Percentiles rank a stretch among this genome's conserved stretches.
These are phyloP conservation scores for Kryptolebias ocellatus DNA, from an alignment of 2,797 vertebrate genomes.

Conservation along the genomic window DNA sequence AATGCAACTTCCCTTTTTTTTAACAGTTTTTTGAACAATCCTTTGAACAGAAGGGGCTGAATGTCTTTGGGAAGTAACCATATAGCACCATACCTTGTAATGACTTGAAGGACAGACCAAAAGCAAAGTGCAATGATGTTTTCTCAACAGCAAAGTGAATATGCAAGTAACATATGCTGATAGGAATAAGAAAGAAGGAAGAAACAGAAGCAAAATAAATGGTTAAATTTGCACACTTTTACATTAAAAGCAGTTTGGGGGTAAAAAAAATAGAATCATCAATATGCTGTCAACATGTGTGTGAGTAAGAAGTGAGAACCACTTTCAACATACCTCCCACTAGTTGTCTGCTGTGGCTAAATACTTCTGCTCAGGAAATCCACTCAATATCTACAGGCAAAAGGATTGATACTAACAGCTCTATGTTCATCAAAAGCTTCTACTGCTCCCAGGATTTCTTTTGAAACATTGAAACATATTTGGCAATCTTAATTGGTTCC, in stretches of 20 bases:
- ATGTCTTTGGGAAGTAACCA: not conserved
- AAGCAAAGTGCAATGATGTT: conserved; percentile 8
- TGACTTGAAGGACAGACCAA: not conserved
- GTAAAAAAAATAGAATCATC: conserved; percentile 3
- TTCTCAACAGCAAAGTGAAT: conserved; percentile 10
- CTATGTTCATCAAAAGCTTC: conserved; percentile 21
- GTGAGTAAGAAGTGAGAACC: not conserved
- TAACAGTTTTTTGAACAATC: not conserved
- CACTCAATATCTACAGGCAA: conserved; percentile 29
- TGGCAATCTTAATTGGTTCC: conserved; percentile 20
- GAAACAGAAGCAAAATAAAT: conserved; percentile 9
- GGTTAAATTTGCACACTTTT: conserved; percentile 56
- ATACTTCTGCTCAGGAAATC: conserved; percentile 46
- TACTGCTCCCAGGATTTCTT: conserved; percentile 1
- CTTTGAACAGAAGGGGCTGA: not conserved
- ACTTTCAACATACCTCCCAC: conserved; percentile 34
- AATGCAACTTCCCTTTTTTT: not conserved
- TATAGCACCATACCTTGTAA: not conserved
- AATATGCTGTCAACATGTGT: conserved; percentile 36
- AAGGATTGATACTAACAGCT: conserved; percentile 18
- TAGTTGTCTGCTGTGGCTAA: conserved; percentile 37
- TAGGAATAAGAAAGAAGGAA: conserved; percentile 25
- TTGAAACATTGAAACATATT: conserved; percentile 34
- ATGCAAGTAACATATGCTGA: conserved; percentile 21
- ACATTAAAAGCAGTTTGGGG: conserved; percentile 35